These are phyloP conservation scores for Alethe castanea DNA, from an alignment of 2,113 vertebrate genomes.

Conservation along the genomic window DNA sequence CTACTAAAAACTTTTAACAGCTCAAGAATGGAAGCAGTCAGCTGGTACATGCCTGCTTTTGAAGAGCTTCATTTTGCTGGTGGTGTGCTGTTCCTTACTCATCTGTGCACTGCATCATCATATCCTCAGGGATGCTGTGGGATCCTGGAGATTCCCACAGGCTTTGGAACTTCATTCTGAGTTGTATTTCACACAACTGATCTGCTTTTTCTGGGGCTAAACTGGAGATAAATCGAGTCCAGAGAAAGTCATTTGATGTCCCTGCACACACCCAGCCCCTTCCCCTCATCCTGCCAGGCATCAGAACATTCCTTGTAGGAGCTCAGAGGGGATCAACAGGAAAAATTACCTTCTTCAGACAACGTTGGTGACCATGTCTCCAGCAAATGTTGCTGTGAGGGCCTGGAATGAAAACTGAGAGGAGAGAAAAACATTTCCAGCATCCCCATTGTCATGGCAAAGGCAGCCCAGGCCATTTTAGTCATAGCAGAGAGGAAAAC, in stretches of 20 bases:
- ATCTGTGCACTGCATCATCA: not conserved
- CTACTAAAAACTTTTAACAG: not conserved
- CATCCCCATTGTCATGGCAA: not conserved
- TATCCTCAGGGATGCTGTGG: not conserved
- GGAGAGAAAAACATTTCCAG: not conserved
- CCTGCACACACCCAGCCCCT: fast-evolving
- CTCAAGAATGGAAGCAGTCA: not conserved
- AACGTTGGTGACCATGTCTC: not conserved
- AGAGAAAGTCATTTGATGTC: not conserved
- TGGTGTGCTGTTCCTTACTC: not conserved
- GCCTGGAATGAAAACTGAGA: not conserved
- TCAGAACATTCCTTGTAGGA: not conserved
- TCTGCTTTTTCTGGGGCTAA: not conserved
- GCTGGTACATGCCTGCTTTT: not conserved
- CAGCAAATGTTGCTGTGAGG: not conserved
- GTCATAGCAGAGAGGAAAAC: not conserved
- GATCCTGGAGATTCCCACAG: not conserved
- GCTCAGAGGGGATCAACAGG: not conserved
- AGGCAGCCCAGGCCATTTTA: not conserved
- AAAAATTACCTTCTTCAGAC: not conserved
- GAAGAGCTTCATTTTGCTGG: not conserved
- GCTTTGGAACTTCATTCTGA: not conserved
- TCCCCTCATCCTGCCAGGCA: not conserved
- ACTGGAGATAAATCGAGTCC: not conserved
- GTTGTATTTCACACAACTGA: not conserved